Base-by-base conservation (phyloP, 2,888 invertebrate species). In the Incurvaria masculella region DNA sequence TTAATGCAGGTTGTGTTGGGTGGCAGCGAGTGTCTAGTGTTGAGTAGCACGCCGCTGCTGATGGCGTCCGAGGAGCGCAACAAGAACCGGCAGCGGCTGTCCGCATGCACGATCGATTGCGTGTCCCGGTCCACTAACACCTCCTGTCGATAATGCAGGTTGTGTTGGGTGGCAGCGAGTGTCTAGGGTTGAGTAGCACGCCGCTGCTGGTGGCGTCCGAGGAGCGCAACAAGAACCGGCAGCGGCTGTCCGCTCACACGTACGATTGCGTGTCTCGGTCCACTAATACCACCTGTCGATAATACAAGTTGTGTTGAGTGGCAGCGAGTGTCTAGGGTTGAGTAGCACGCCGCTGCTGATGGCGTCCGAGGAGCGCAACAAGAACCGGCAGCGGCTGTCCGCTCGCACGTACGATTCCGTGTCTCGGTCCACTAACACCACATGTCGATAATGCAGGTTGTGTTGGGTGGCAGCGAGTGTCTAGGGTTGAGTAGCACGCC, bases 1-100 rank as follows among this genome's bases (percentile, higher is more conserved):
- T 89, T 91, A 51, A 87, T 85, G 64, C 91, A 91, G 5, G 89
- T 89, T 1, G 90, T 89, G 68, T 91, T 90, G 2, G 89, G 88
- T 0, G 90, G 89, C 49, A 91, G 69, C 1, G 89, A 88, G 65
- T 91, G 90, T 45, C 85, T 75, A 2, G 90, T 89, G 65, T 88
- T 89, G 61, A 87, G 84, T 46, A 91, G 65, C 44, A 86, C 79
- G 4, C 91, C 91, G n/a, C n/a, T n/a, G 53, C 86, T 85, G 39
- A 86, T 82, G 60, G 84, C 84, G 61, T 89, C 88, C 59, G 87
- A 87, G 38, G 88, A 87, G 50, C 87, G 86, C 42, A 89, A 78
- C 51, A 88, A 81, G 69, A 90, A 89, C 61, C 89, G 87, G 65
- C 90, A 91, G 48, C 86, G 84, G 44, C 85, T 84, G 55, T 86